Conservation (phyloP, 1,140 invertebrate species). For the Vanessa tameamea region DNA sequence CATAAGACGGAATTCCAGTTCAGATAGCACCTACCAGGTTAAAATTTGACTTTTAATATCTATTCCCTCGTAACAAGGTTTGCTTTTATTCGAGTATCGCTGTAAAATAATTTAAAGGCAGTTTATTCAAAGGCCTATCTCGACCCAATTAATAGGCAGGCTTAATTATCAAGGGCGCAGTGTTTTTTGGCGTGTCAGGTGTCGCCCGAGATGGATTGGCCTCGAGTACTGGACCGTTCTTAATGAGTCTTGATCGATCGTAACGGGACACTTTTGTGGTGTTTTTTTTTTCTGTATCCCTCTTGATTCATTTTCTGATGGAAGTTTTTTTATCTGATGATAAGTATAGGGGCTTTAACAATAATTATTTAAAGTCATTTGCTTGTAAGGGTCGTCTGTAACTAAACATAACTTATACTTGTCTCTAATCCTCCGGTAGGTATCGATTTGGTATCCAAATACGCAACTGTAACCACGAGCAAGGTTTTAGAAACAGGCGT, state of each 20-base stretch:
- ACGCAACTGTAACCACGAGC: too few species aligned
- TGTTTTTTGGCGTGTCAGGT: conserved; percentile 22
- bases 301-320: not conserved
- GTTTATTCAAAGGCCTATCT: conserved; percentile 7
- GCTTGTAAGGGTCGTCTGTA: not conserved
- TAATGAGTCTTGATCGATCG: conserved; percentile 23
- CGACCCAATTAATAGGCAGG: conserved; percentile 16
- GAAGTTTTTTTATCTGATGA: too few species aligned
- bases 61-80: not conserved
- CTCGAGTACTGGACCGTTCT: conserved; percentile 10
- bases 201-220: conserved; percentile 18
- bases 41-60: not conserved
- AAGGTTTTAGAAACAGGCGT: too few species aligned
- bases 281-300: not conserved
- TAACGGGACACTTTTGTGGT: conserved; percentile 19
- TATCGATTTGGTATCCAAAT: too few species aligned
- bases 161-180: conserved; percentile 17
- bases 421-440: too few species aligned
- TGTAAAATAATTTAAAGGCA: conserved; percentile 5
- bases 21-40: too few species aligned
- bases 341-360: not conserved
- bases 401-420: not conserved
- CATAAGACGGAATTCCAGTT: too few species aligned
- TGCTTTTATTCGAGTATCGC: not conserved
- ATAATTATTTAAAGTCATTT: conserved; percentile 2